These are phyloP conservation scores for Philopedon plagiatum DNA, from an alignment of 2,888 invertebrate species.

Conservation along the genomic window DNA sequence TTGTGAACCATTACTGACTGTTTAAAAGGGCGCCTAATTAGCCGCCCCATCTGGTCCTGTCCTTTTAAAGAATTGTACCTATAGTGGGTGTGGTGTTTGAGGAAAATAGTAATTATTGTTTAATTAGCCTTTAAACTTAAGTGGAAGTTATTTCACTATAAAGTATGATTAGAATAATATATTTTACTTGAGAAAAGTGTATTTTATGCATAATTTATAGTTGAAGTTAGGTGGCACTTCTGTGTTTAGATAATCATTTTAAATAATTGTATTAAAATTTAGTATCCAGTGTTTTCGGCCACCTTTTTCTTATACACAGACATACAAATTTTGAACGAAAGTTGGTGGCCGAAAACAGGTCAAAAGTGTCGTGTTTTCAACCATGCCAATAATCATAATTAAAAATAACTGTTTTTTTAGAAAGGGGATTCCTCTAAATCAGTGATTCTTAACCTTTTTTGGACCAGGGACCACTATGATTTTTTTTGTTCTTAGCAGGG, in stretches of 20 bases:
- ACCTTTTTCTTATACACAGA: background rate
- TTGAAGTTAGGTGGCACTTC: background rate
- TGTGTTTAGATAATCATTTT: background rate
- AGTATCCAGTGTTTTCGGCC: constrained; percentile 5
- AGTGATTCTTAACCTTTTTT: too few species aligned
- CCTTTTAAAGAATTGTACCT: background rate
- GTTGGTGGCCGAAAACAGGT: background rate
- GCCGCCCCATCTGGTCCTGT: too few species aligned
- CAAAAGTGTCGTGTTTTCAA: background rate
- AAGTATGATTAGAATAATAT: background rate
- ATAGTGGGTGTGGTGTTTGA: background rate
- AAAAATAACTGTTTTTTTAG: background rate
- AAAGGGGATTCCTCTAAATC: too few species aligned
- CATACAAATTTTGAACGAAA: background rate
- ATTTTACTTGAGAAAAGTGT: background rate
- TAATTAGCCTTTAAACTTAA: background rate
- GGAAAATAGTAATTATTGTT: constrained; percentile 6
- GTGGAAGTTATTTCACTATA: background rate
- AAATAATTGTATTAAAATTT: background rate
- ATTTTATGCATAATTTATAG: background rate
- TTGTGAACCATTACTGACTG: background rate
- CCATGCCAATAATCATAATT: constrained; percentile 1
- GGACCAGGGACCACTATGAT: too few species aligned
- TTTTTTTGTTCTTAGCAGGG: too few species aligned
- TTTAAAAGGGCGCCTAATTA: background rate